A percentile compares a stretch with the other conserved stretches of the same genome.
phyloP scores from a whole-genome alignment of 2,888 invertebrate genomes.

The Ephialtes manifestator region DNA sequence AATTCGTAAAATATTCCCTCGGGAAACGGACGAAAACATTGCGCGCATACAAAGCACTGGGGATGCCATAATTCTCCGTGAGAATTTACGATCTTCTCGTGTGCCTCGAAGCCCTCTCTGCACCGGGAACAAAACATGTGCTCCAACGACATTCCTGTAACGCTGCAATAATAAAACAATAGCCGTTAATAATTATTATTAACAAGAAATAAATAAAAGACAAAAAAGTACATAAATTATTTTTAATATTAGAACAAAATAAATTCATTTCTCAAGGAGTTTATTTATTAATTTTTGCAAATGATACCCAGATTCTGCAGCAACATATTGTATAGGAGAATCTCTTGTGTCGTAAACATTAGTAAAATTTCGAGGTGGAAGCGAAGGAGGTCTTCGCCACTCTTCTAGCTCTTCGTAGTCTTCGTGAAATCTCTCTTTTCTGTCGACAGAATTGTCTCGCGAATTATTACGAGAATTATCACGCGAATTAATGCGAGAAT shows the following conservation, averaged over 20 bases:
- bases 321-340: constrained; percentile 41
- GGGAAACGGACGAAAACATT: constrained; percentile 99
- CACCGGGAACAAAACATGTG: constrained; percentile 98
- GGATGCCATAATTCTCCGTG: constrained; percentile 99
- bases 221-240: background rate
- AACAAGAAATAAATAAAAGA: background rate
- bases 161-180: constrained; percentile 83
- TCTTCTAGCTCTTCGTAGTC: constrained; percentile 74
- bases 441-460: constrained; percentile 38
- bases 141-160: constrained; percentile 93
- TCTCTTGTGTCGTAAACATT: constrained; percentile 72
- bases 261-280: background rate
- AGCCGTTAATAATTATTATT: background rate
- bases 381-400: constrained; percentile 70
- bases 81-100: constrained; percentile 99
- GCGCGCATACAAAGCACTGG: constrained; percentile 99
- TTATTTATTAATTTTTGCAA: constrained; percentile 26
- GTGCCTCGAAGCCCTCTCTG: constrained; percentile 97
- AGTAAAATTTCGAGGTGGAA: constrained; percentile 70
- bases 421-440: constrained; percentile 48
- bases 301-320: constrained; percentile 67
- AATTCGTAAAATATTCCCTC: constrained; percentile 99
- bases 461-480: constrained; percentile 69
- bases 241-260: background rate
- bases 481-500: constrained; percentile 63